phyloP scores from a whole-genome alignment of 1,140 invertebrate genomes.

The Bactericera cockerelli region DNA sequence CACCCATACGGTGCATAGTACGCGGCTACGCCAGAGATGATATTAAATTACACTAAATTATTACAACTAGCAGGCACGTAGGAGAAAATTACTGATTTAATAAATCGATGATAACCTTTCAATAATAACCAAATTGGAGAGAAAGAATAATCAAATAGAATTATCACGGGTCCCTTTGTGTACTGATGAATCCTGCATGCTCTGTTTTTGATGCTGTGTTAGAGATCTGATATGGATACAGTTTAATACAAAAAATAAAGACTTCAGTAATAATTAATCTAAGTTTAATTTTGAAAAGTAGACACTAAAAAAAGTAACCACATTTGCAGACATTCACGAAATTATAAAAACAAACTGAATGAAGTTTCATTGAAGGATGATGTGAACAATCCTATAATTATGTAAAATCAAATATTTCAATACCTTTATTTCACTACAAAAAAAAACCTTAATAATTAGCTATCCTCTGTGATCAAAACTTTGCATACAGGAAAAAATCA shows the following conservation, averaged over 20 bases:
- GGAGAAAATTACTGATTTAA: constrained; percentile 8
- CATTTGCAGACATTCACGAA: no score
- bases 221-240: not conserved
- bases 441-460: not conserved
- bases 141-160: constrained; percentile 2
- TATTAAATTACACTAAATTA: constrained; percentile 9
- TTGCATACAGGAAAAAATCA: not conserved
- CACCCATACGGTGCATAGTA: not conserved
- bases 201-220: no score
- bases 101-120: constrained; percentile 8
- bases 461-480: not conserved
- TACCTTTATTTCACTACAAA: not conserved
- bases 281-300: no score
- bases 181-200: no score
- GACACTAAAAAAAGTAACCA: no score
- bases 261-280: no score
- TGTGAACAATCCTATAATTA: not conserved
- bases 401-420: not conserved
- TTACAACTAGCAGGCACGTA: constrained; percentile 4
- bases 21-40: not conserved
- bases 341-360: no score
- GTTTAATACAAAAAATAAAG: not conserved
- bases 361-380: no score
- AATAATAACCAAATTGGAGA: not conserved
- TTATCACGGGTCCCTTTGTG: no score